Percentiles rank a stretch among this genome's conserved stretches.
Evolutionary conservation across 2,113 vertebrate genomes (phyloP).

Genomic region (Puffinus mauretanicus): DNA sequence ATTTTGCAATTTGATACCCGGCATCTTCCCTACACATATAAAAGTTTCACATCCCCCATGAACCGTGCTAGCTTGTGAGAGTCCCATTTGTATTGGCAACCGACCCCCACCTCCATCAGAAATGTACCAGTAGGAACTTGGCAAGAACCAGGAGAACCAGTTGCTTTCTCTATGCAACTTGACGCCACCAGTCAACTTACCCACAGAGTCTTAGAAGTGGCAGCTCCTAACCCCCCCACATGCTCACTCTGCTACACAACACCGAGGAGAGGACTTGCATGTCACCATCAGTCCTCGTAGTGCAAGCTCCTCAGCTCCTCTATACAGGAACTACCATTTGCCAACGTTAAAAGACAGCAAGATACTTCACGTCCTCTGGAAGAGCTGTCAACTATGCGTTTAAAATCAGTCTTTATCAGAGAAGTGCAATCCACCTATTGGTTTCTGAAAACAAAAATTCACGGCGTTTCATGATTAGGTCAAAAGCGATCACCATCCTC

Average conservation of each 20-base stretch:
- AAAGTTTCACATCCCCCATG: not conserved
- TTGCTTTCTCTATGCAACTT: not conserved
- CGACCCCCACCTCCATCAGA: not conserved
- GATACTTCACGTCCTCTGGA: not conserved
- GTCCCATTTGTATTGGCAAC: not conserved
- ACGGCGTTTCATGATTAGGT: not conserved
- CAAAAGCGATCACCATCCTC: not conserved
- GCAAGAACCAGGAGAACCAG: not conserved
- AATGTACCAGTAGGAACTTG: not conserved
- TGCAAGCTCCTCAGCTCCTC: not conserved
- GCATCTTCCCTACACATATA: not conserved
- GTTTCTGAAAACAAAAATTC: not conserved
- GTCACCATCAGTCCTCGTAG: not conserved
- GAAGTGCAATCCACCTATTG: not conserved
- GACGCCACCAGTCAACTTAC: not conserved
- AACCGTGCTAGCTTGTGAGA: not conserved
- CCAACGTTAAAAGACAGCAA: not conserved
- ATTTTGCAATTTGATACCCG: not conserved
- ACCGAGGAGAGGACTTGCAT: not conserved
- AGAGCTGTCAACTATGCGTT: fast-evolving
- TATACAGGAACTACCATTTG: not conserved
- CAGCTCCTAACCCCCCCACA: not conserved
- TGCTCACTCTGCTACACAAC: not conserved
- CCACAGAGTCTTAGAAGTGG: not conserved
- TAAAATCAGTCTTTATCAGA: not conserved